Percentiles rank a stretch among this genome's conserved stretches.
Conservation (phyloP, 2,888 invertebrate species). For the Agriopis marginaria region DNA sequence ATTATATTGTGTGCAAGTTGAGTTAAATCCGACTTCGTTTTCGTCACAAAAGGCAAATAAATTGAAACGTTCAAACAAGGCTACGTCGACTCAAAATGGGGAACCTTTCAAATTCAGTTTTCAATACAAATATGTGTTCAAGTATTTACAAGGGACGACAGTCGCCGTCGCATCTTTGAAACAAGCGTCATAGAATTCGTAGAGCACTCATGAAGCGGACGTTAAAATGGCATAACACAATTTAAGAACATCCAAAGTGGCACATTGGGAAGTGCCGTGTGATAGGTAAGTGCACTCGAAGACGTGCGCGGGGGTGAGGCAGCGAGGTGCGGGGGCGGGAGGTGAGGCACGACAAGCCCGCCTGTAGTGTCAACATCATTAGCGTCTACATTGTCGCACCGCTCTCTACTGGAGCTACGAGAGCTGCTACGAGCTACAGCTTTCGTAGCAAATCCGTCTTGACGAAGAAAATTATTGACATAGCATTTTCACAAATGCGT, state of each 20-base stretch:
- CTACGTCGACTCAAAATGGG: constrained; percentile 20
- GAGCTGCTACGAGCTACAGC: constrained; percentile 61
- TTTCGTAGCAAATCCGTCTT: constrained; percentile 37
- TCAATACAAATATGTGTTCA: constrained; percentile 27
- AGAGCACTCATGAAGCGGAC: constrained; percentile 37
- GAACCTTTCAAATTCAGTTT: constrained; percentile 32
- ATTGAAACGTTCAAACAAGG: constrained; percentile 43
- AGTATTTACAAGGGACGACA: constrained; percentile 16
- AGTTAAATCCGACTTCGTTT: constrained; percentile 5
- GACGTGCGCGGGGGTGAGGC: constrained; percentile 48
- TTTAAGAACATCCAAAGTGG: constrained; percentile 62
- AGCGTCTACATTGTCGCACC: constrained; percentile 68
- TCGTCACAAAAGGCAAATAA: constrained; percentile 44
- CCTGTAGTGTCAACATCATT: constrained; percentile 84
- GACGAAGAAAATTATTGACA: too few relatives aligned
- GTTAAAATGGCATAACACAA: constrained; percentile 58
- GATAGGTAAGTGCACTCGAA: constrained; percentile 63
- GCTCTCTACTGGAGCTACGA: constrained; percentile 67
- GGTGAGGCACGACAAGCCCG: constrained; percentile 61
- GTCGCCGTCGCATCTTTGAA: constrained; percentile 18
- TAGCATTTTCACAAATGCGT: too few relatives aligned
- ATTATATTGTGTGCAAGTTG: constrained; percentile 1
- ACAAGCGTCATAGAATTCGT: constrained; percentile 28
- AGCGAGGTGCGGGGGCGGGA: constrained; percentile 34
- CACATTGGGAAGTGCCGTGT: constrained; percentile 58